Percentiles rank a stretch among this genome's conserved stretches.
These are phyloP conservation scores for Telmatherina bonti DNA, from an alignment of 2,797 vertebrate genomes.

Conservation along the genomic window DNA sequence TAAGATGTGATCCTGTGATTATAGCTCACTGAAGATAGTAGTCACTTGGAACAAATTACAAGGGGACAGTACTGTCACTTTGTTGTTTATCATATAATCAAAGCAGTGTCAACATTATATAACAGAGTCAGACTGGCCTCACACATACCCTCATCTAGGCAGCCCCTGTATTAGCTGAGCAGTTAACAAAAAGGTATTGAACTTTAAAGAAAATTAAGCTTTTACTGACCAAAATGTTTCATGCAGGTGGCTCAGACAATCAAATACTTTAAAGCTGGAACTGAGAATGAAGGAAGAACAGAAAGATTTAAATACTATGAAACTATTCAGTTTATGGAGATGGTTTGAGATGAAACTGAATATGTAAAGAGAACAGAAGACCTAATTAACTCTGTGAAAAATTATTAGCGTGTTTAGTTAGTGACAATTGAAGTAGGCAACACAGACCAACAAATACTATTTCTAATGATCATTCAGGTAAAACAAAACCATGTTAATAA, in stretches of 20 bases:
- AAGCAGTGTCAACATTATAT: constrained; percentile 21
- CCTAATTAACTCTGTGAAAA: background rate
- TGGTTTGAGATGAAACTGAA: background rate
- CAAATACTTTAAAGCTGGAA: no score
- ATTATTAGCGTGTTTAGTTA: background rate
- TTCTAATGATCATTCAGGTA: no score
- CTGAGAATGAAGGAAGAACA: background rate
- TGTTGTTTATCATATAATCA: constrained; percentile 20
- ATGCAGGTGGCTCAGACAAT: background rate
- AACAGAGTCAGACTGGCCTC: constrained; percentile 6
- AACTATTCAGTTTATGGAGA: background rate
- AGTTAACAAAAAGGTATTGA: background rate
- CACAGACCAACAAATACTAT: background rate
- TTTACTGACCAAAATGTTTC: constrained; percentile 9
- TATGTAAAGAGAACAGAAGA: background rate
- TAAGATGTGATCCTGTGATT: constrained; percentile 56
- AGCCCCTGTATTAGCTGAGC: background rate
- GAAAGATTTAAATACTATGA: background rate
- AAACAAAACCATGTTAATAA: no score
- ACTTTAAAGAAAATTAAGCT: no score
- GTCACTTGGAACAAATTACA: constrained; percentile 27
- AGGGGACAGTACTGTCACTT: constrained; percentile 3
- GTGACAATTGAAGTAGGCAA: background rate
- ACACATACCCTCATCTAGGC: background rate
- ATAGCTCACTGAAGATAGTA: constrained; percentile 34